Percentiles rank a stretch among this genome's conserved stretches.
phyloP scores from a whole-genome alignment of 1,140 invertebrate genomes.

The Saccostrea glomerata region DNA sequence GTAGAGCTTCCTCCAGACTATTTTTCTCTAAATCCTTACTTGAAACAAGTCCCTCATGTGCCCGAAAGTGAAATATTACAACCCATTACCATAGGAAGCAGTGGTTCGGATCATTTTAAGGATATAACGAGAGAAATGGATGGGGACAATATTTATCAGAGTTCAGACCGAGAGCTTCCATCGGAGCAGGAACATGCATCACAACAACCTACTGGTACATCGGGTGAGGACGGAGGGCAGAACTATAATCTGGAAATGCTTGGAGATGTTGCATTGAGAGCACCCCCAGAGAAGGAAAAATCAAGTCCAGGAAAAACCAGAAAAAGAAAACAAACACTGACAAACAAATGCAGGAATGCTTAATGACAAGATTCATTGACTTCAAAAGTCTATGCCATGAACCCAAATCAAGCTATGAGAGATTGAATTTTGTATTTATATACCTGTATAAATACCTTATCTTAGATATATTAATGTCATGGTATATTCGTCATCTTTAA shows the following conservation, averaged over 20 bases:
- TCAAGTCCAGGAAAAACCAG: not conserved
- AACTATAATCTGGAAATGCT: constrained; percentile 72
- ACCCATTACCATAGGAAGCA: not conserved
- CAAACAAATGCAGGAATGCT: not conserved
- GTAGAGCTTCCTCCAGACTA: not conserved
- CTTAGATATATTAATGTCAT: no score
- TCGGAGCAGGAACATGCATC: not conserved
- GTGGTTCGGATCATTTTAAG: not conserved
- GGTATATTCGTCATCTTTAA: no score
- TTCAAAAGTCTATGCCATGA: no score
- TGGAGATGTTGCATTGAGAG: constrained; percentile 68
- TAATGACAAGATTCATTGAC: no score
- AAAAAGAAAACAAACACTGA: constrained; percentile 31
- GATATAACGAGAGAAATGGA: not conserved
- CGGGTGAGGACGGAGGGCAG: constrained; percentile 39
- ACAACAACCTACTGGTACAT: not conserved
- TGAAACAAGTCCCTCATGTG: not conserved
- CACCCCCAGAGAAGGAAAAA: not conserved
- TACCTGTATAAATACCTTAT: no score
- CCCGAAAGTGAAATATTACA: not conserved
- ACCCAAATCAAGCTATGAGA: no score
- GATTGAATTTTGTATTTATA: no score
- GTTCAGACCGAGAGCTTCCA: not conserved
- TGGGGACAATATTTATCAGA: not conserved
- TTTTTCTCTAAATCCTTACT: not conserved